Percentiles rank a stretch among this genome's conserved stretches.
Conservation (phyloP, 2,888 invertebrate species). For the Drosophila infuscata region DNA sequence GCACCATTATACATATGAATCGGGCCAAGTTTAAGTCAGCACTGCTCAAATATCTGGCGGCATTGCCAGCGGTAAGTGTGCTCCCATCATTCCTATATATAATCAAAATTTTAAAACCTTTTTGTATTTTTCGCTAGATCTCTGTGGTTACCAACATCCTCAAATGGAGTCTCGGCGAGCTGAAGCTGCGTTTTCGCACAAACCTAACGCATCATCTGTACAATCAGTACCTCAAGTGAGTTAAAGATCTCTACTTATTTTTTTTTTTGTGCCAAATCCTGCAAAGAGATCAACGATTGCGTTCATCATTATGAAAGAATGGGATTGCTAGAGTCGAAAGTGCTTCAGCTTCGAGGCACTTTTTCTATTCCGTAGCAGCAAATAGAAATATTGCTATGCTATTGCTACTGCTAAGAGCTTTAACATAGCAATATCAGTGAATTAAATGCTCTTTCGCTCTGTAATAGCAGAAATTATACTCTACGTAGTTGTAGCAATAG, state of each 20-base stretch:
- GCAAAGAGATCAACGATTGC: not conserved
- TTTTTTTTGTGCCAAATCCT: not conserved
- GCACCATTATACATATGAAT: constrained; percentile 96
- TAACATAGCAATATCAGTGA: not conserved
- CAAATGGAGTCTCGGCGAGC: constrained; percentile 97
- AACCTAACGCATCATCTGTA: constrained; percentile 95
- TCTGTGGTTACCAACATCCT: constrained; percentile 96
- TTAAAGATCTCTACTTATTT: constrained; percentile 55
- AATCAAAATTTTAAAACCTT: not conserved
- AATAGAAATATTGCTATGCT: not conserved
- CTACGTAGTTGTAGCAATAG: too few relatives aligned
- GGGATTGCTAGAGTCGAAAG: not conserved
- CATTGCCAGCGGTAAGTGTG: constrained; percentile 92
- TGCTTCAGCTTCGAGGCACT: not conserved
- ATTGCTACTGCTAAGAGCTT: too few relatives aligned
- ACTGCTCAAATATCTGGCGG: constrained; percentile 91
- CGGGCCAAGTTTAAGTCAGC: constrained; percentile 90
- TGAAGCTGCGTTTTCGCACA: constrained; percentile 95
- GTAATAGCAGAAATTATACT: not conserved
- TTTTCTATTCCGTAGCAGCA: not conserved
- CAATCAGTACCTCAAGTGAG: constrained; percentile 96
- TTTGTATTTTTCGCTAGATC: constrained; percentile 86
- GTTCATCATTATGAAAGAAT: not conserved
- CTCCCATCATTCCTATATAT: not conserved
- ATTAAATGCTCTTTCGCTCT: not conserved